Evolutionary conservation across 2,797 vertebrate species (phyloP), one percentile per base, ranked within the genome.

Genomic region (Manis javanica): DNA sequence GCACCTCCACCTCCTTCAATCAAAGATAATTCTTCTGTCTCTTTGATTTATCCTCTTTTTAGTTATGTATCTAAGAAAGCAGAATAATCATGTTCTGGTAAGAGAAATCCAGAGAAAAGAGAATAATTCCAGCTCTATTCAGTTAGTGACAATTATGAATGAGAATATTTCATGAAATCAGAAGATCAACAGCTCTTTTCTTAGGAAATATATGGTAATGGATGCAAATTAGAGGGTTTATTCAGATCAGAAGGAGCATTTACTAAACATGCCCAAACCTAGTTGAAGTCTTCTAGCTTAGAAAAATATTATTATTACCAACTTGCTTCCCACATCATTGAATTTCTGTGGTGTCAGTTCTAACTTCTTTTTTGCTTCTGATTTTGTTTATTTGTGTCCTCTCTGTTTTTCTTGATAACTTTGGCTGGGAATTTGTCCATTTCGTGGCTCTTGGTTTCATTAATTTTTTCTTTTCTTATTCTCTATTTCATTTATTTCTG

Each of bases 1-100:
- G 91, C 29, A 92, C 79, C 31, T 95, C 61, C 14, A 92, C 78
- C 81, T 94, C 89, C 63, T 97, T 96, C 79, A 91, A 91, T 94
- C 91, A 96, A 97, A 97, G 87, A 94, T 95, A 96, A 97, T 96
- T 95, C 29, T 96, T 93, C 42, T 88, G 34, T 39, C 26, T 82
- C 85, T 96, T 93, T 95, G 78, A 86, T 96, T 94, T 96, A 96
- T 91, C 81, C 79, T 64, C 77, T 83, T 92, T 84, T 96, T 61
- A 91, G 34, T 69, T 94, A 77, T 57, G 90, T 84, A 37, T 5
- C 21, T 78, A 91, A 93, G 51, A 95, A 91, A 92, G 53, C 12
- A 81, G 74, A 89, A 95, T 96, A 89, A 83, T 72, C 71, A 79
- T 87, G 11, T 84, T 92, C 75, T 91, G n/a, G 2, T 81, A 84